phyloP scores from a whole-genome alignment of 2,113 vertebrate species.

The Malaclemys terrapin region DNA sequence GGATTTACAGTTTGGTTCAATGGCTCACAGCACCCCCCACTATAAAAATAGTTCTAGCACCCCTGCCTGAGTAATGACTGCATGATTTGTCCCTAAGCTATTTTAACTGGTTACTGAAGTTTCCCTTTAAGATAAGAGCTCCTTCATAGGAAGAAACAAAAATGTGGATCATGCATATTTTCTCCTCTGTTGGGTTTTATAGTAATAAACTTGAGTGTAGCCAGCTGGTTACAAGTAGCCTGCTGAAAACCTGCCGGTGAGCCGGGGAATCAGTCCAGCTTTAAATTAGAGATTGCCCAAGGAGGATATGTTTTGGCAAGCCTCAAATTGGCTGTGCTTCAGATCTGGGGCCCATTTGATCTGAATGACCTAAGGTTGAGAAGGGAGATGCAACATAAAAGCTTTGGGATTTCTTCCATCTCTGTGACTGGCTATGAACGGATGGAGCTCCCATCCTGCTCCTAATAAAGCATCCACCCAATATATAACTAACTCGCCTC shows the following conservation, averaged over 20 bases:
- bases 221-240: not conserved
- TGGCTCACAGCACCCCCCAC: accelerated
- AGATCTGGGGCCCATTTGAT: not conserved
- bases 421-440: not conserved
- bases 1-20: not conserved
- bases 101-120: not conserved
- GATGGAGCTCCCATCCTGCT: not conserved
- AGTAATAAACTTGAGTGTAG: not conserved
- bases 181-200: not conserved
- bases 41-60: not conserved
- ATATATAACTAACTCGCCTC: not conserved
- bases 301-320: not conserved
- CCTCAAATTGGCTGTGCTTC: not conserved
- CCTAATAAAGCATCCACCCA: not conserved
- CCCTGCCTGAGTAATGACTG: accelerated
- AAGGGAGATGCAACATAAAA: not conserved
- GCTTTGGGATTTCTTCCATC: not conserved
- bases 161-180: not conserved
- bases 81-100: not conserved
- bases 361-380: not conserved
- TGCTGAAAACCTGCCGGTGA: not conserved
- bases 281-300: not conserved
- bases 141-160: not conserved
- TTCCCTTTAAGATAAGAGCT: not conserved
- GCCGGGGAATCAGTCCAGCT: not conserved